These are phyloP conservation scores for Gambusia yucatana DNA, from an alignment of 2,797 vertebrate species.

Conservation along the genomic window DNA sequence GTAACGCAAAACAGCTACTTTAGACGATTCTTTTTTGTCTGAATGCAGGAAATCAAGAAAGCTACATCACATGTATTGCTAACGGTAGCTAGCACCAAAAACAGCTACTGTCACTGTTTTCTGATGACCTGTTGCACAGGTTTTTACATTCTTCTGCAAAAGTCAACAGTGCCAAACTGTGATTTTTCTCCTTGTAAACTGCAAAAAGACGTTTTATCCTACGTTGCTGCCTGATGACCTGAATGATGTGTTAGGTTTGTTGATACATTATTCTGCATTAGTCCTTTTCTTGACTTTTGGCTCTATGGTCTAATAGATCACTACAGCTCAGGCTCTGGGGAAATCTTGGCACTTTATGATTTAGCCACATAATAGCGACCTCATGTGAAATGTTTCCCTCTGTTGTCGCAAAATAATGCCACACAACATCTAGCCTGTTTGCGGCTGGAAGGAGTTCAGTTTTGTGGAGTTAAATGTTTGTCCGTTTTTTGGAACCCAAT, in stretches of 20 bases:
- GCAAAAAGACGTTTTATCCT: neutral
- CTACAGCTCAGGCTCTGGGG: too few relatives aligned
- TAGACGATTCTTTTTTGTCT: neutral
- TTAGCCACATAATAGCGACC: neutral
- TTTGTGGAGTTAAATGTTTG: neutral
- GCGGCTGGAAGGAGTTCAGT: neutral
- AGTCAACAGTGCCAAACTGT: neutral
- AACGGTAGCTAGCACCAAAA: too few relatives aligned
- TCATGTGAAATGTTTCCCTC: neutral
- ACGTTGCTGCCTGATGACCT: neutral
- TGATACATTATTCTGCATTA: neutral
- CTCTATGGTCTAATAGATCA: neutral
- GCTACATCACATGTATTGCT: neutral
- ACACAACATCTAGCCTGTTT: neutral
- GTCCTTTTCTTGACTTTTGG: neutral
- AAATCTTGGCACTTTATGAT: neutral
- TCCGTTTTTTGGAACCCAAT: neutral
- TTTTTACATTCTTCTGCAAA: neutral
- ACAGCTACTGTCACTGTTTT: too few relatives aligned
- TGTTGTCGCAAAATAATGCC: neutral
- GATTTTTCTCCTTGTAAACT: neutral
- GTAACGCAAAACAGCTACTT: neutral
- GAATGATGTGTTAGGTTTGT: neutral
- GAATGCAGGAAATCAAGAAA: neutral
- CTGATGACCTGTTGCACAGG: too few relatives aligned